Conservation (phyloP, 2,113 vertebrate genomes). For the Pelodiscus sinensis region DNA sequence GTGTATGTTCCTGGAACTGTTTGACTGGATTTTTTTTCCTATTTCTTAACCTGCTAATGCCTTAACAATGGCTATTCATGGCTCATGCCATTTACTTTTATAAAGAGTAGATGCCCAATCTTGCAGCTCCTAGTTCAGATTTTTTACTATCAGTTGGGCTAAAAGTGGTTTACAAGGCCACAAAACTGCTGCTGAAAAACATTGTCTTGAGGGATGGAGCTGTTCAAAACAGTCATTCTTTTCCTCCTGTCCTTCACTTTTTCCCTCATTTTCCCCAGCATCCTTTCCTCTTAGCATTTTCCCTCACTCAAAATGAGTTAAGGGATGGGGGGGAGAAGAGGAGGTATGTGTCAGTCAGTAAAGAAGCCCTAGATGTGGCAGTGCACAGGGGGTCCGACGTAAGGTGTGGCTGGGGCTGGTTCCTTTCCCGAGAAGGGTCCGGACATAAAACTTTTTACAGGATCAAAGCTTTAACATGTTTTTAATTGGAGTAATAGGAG, state of each 20-base stretch:
- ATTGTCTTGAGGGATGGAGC: not conserved
- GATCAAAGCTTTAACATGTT: constrained; percentile 10
- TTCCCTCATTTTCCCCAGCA: not conserved
- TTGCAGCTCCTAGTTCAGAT: not conserved
- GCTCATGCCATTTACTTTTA: not conserved
- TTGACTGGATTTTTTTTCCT: not conserved
- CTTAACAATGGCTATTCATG: constrained; percentile 5
- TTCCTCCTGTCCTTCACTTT: not conserved
- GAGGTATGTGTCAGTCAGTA: not conserved
- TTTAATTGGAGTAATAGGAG: constrained; percentile 26
- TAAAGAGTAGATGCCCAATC: not conserved
- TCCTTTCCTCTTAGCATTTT: not conserved
- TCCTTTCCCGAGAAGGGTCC: too few relatives aligned
- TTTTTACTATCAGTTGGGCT: not conserved
- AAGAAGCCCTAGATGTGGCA: not conserved
- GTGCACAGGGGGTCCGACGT: too few relatives aligned
- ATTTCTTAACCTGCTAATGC: constrained; percentile 13
- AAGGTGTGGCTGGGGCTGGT: too few relatives aligned
- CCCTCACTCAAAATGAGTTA: rapidly evolving
- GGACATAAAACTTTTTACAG: not conserved
- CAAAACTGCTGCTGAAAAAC: not conserved
- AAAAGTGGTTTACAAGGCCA: not conserved
- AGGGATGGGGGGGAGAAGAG: too few relatives aligned
- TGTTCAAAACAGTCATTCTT: not conserved
- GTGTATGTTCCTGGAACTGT: not conserved